Percentiles rank a stretch among this genome's conserved stretches.
Evolutionary conservation across 2,113 vertebrate species (phyloP).

Genomic region (Phalacrocorax brasilianus): DNA sequence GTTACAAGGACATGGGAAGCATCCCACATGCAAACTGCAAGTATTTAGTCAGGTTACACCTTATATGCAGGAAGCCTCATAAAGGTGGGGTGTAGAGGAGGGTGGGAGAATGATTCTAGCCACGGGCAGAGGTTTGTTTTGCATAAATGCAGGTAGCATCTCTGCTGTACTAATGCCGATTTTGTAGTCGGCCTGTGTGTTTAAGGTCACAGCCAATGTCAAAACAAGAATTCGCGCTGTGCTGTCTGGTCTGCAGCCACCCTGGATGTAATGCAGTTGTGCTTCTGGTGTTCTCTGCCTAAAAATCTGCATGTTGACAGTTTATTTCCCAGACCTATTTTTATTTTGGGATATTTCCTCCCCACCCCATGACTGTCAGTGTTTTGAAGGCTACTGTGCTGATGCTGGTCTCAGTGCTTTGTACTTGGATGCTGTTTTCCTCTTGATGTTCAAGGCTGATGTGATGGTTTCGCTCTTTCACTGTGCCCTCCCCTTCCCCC

Average conservation of each 20-base stretch:
- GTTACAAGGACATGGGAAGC: neutral
- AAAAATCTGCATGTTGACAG: neutral
- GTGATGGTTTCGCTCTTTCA: neutral
- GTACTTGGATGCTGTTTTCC: neutral
- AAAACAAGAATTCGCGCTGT: neutral
- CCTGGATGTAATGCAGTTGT: neutral
- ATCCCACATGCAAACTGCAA: neutral
- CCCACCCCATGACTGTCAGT: neutral
- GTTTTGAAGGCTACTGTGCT: neutral
- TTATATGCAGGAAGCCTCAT: neutral
- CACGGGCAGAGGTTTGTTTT: neutral
- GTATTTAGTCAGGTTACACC: neutral
- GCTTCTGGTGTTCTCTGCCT: neutral
- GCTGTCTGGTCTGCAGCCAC: neutral
- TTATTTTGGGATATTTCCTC: neutral
- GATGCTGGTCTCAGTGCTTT: neutral
- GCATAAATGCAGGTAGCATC: neutral
- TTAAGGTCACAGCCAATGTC: slow-evolving; percentile 20
- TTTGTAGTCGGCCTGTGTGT: neutral
- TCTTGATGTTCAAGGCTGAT: neutral
- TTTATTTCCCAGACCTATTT: neutral
- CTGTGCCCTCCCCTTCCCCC: too few species aligned
- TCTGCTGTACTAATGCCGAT: neutral
- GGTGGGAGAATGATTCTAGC: neutral
- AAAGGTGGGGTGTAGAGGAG: neutral